Evolutionary conservation across 1,140 invertebrate species (phyloP).

Genomic region (Harpegnathos saltator): DNA sequence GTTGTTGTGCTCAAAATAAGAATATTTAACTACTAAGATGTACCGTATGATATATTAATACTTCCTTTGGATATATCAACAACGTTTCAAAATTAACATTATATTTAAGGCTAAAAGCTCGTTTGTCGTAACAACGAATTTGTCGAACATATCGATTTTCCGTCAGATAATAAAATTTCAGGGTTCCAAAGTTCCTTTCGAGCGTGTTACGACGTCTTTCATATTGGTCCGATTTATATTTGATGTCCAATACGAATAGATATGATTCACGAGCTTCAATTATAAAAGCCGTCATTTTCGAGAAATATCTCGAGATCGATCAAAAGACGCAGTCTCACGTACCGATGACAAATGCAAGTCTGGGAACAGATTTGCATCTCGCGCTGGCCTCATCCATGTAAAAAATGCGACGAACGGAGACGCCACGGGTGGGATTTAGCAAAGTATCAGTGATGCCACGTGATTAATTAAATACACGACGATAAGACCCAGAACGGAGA

Average conservation of each 20-base stretch:
- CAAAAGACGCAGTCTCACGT: background rate
- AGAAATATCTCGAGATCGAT: background rate
- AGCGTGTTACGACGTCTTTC: too few species aligned
- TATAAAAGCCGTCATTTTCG: slow-evolving; percentile 40
- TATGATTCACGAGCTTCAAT: background rate
- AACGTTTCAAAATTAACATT: too few species aligned
- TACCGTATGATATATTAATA: too few species aligned
- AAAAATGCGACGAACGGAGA: slow-evolving; percentile 47
- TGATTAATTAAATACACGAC: slow-evolving; percentile 74
- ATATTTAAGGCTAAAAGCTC: too few species aligned
- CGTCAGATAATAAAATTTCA: too few species aligned
- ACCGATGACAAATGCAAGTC: slow-evolving; percentile 65
- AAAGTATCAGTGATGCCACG: slow-evolving; percentile 48
- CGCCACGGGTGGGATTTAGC: slow-evolving; percentile 7
- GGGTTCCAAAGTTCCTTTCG: too few species aligned
- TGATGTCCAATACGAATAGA: background rate
- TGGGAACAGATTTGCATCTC: slow-evolving; percentile 61
- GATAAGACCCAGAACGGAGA: slow-evolving; percentile 64
- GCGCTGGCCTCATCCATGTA: slow-evolving; percentile 19
- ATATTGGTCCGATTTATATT: background rate
- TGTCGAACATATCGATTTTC: too few species aligned
- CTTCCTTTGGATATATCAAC: too few species aligned
- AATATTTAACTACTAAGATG: background rate
- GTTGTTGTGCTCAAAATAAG: slow-evolving; percentile 9
- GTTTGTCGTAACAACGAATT: too few species aligned